phyloP scores from a whole-genome alignment of 2,797 vertebrate species.

The Pempheris klunzingeri region DNA sequence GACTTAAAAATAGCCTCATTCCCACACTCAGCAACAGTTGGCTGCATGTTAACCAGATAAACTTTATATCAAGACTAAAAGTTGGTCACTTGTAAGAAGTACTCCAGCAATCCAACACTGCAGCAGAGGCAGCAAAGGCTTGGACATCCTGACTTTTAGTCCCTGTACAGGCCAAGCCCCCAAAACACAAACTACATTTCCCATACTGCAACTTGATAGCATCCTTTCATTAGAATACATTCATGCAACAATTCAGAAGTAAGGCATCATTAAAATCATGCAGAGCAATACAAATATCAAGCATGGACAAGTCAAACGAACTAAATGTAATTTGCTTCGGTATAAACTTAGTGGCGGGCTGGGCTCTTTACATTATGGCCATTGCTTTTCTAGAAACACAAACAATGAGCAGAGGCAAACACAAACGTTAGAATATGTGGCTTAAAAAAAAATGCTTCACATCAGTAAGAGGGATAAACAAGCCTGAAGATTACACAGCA shows the following conservation, averaged over 20 bases:
- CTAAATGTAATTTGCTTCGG: not conserved
- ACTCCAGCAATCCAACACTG: too few species aligned
- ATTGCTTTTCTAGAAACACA: conserved; percentile 28
- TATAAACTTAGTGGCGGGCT: not conserved
- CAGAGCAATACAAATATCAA: not conserved
- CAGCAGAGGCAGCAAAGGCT: not conserved
- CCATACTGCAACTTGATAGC: not conserved
- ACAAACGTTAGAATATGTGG: not conserved
- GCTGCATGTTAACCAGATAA: conserved; percentile 24
- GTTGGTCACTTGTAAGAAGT: not conserved
- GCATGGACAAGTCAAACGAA: not conserved
- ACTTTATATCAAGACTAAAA: conserved; percentile 20
- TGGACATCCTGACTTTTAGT: not conserved
- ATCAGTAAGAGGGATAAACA: not conserved
- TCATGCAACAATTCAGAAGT: not conserved
- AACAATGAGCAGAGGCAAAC: conserved; percentile 28
- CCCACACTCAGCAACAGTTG: conserved; percentile 35
- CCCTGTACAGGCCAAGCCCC: not conserved
- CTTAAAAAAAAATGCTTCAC: not conserved
- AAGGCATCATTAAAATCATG: not conserved
- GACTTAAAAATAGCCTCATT: conserved; percentile 54
- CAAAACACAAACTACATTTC: not conserved
- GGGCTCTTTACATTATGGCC: conserved; percentile 14
- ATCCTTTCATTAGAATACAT: not conserved
- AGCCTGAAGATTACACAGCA: not conserved